These are phyloP conservation scores for Calosoma granatense DNA, from an alignment of 1,140 invertebrate species.

Conservation along the genomic window DNA sequence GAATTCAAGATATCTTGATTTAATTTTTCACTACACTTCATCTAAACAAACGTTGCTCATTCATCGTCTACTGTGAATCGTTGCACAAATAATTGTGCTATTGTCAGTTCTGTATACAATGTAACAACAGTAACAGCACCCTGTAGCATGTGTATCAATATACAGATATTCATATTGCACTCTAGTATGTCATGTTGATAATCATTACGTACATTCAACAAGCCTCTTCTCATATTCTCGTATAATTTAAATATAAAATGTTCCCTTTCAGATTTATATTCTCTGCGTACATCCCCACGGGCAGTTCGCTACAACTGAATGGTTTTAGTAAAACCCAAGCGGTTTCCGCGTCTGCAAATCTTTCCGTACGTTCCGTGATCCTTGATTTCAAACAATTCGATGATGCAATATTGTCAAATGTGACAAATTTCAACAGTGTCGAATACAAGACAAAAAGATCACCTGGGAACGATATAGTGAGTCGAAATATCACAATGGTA, in stretches of 20 bases:
- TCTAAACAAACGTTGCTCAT: neutral
- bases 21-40: neutral
- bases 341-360: neutral
- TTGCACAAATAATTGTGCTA: too few species aligned
- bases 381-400: constrained; percentile 1
- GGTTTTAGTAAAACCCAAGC: neutral
- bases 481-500: constrained; percentile 70
- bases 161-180: too few species aligned
- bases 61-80: too few species aligned
- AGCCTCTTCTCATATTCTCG: too few species aligned
- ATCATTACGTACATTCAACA: too few species aligned
- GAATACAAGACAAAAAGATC: constrained; percentile 34
- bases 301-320: neutral
- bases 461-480: constrained; percentile 55
- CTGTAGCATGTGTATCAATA: too few species aligned
- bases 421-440: neutral
- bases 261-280: too few species aligned
- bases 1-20: neutral
- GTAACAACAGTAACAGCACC: too few species aligned
- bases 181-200: too few species aligned
- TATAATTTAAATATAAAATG: too few species aligned
- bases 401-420: neutral
- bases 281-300: neutral
- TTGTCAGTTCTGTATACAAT: too few species aligned
- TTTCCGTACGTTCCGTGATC: neutral